Conservation (phyloP, 2,888 invertebrate genomes). For the Allacma fusca region DNA sequence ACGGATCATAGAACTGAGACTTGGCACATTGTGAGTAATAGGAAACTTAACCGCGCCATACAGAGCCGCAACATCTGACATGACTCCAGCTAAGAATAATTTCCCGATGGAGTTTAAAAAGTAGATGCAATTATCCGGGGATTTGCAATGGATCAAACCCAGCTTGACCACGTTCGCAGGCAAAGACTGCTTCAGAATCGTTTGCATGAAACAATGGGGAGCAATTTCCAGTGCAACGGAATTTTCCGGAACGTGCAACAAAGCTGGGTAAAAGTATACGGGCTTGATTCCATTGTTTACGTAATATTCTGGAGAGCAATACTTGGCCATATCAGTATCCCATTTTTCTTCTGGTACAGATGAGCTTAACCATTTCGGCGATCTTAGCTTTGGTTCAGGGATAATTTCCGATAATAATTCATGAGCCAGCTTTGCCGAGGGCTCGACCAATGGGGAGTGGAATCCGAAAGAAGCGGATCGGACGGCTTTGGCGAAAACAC, state of each 20-base stretch:
- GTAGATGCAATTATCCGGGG: conserved; percentile 65
- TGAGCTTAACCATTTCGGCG: conserved; percentile 68
- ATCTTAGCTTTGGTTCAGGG: conserved; percentile 66
- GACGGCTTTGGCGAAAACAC: conserved; percentile 83
- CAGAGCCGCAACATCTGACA: conserved; percentile 77
- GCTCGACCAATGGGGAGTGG: conserved; percentile 88
- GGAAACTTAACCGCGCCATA: conserved; percentile 82
- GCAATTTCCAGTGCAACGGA: conserved; percentile 67
- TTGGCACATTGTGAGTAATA: conserved; percentile 85
- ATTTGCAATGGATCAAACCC: conserved; percentile 68
- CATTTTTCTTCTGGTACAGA: conserved; percentile 65
- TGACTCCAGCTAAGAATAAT: conserved; percentile 79
- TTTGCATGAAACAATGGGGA: conserved; percentile 66
- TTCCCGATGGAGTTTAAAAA: conserved; percentile 74
- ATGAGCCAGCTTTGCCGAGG: conserved; percentile 81
- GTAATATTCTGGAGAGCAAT: conserved; percentile 67
- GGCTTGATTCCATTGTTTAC: conserved; percentile 68
- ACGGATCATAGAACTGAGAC: conserved; percentile 80
- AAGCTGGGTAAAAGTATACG: conserved; percentile 68
- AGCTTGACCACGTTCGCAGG: conserved; percentile 66
- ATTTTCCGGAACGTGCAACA: conserved; percentile 67
- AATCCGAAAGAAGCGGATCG: conserved; percentile 88
- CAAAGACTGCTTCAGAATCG: conserved; percentile 68
- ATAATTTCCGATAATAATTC: conserved; percentile 72
- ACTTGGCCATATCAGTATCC: conserved; percentile 63